Evolutionary conservation across 2,113 vertebrate species (phyloP).

Genomic region (Coptodon rendalli): DNA sequence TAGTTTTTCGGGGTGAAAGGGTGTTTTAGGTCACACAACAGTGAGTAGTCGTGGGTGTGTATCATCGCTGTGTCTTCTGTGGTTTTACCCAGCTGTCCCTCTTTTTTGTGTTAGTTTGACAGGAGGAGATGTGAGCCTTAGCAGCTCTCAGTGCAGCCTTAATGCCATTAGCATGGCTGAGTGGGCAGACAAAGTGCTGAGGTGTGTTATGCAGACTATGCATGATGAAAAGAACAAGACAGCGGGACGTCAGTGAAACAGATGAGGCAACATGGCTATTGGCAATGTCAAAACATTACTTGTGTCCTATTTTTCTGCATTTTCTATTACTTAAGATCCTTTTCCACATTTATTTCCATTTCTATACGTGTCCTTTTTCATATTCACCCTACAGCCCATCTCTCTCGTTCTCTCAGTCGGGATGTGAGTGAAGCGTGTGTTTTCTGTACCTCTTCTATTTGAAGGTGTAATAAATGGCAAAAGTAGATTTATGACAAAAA

Average conservation of each 20-base stretch:
- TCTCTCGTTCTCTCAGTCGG: neutral
- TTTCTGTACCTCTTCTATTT: neutral
- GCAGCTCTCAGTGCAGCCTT: neutral
- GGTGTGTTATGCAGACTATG: neutral
- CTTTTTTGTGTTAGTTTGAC: neutral
- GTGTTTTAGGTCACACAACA: neutral
- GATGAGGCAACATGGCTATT: constrained; percentile 1
- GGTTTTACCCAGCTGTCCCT: neutral
- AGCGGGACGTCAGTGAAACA: neutral
- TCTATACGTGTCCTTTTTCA: neutral
- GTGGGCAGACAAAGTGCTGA: constrained; percentile 27
- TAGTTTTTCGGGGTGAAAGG: neutral
- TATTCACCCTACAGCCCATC: neutral
- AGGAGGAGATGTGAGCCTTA: neutral
- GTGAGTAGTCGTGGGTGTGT: neutral
- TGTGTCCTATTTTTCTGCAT: neutral
- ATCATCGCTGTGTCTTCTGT: neutral
- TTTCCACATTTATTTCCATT: neutral
- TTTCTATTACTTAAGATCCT: neutral
- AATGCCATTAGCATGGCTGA: constrained; percentile 43
- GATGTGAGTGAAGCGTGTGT: neutral
- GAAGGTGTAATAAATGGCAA: neutral
- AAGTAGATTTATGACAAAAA: neutral
- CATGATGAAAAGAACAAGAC: constrained; percentile 9
- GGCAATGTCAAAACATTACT: constrained; percentile 9